Conservation (phyloP, 2,797 vertebrate species). For the Clamator glandarius region DNA sequence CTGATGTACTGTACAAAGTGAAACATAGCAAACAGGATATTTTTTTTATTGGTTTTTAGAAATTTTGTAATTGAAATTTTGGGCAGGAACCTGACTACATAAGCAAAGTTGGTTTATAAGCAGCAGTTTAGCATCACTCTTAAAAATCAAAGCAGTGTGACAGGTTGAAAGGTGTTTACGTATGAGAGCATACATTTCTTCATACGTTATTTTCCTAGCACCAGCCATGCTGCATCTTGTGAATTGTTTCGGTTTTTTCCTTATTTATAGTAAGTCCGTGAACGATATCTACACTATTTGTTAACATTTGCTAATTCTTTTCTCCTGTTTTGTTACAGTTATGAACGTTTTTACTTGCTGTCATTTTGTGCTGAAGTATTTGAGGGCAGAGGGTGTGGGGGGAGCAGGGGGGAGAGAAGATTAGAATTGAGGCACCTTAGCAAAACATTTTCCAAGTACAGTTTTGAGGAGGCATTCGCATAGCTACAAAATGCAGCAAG, state of each 20-base stretch:
- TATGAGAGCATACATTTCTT: not conserved
- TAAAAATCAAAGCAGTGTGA: not conserved
- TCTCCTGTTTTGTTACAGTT: not conserved
- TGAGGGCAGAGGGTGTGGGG: not conserved
- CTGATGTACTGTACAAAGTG: not conserved
- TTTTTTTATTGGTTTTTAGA: not conserved
- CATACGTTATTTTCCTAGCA: not conserved
- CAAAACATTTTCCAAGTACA: not conserved
- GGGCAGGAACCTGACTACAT: not conserved
- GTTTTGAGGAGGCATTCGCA: not conserved
- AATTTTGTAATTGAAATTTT: not conserved
- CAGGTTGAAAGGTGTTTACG: not conserved
- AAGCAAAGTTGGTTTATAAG: not conserved
- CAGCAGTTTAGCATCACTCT: not conserved
- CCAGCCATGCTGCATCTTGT: not conserved
- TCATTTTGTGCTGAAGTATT: not conserved
- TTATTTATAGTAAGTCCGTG: accelerated
- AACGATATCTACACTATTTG: not conserved
- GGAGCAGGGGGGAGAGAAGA: not conserved
- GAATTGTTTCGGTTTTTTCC: not conserved
- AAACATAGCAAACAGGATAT: not conserved
- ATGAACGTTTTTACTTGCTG: not conserved
- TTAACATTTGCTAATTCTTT: not conserved
- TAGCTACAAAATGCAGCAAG: not conserved
- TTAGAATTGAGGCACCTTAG: not conserved